A percentile compares a stretch with the other conserved stretches of the same genome.
Evolutionary conservation across 2,888 invertebrate species (phyloP).

Genomic region (Mactromeris polynyma): DNA sequence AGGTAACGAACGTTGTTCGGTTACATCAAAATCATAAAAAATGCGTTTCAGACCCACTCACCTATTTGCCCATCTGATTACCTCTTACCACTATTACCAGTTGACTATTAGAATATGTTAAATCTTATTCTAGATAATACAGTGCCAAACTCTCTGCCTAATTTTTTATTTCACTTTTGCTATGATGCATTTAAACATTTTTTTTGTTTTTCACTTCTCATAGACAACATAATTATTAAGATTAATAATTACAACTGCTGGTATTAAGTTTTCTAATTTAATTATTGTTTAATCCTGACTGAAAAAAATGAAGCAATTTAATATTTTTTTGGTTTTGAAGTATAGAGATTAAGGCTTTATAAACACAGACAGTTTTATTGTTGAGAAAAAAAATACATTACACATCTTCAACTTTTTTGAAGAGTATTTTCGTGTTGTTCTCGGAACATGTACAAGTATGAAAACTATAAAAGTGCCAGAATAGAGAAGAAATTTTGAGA

Average conservation of each 20-base stretch:
- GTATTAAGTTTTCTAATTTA: not conserved
- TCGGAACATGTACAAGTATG: conserved; percentile 45
- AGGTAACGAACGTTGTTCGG: too few species aligned
- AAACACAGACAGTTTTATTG: conserved; percentile 13
- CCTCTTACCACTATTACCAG: too few species aligned
- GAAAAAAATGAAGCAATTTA: not conserved
- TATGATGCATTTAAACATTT: too few species aligned
- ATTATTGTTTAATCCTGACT: conserved; percentile 1
- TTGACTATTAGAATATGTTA: too few species aligned
- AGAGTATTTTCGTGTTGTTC: not conserved
- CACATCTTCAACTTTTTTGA: conserved; percentile 1
- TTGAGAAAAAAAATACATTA: not conserved
- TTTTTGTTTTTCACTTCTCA: not conserved
- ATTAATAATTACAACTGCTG: not conserved
- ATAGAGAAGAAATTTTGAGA: conserved; percentile 31
- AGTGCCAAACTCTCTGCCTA: too few species aligned
- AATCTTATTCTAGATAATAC: too few species aligned
- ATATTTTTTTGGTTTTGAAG: not conserved
- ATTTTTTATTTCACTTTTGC: too few species aligned
- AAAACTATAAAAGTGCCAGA: conserved; percentile 52
- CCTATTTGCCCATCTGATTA: too few species aligned
- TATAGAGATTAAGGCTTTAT: conserved; percentile 18
- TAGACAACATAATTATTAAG: not conserved
- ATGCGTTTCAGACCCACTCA: too few species aligned
- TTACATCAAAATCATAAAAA: too few species aligned